Base-by-base conservation (phyloP, 2,888 invertebrate species). In the Polyommatus iphigenia region DNA sequence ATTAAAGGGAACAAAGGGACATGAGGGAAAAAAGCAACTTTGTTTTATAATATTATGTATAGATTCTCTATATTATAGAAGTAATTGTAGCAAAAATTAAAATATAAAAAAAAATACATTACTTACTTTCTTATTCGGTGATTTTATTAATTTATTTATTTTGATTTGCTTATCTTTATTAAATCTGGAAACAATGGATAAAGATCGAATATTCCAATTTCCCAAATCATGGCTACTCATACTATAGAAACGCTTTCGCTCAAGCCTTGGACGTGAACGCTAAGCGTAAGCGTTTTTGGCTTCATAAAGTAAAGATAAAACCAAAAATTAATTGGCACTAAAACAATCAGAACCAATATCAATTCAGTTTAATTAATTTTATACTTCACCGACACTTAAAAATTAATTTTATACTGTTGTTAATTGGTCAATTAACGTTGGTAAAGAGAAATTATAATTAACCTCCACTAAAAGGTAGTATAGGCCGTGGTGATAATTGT, bases 361-460 rank as follows among this genome's bases (percentile, higher is more conserved):
- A 15, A 67, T 67, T 32, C 15, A 67, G 67, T 67, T 67, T 18
- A 29, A 67, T 67, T 67, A 29, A 67, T 67, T 67, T 32, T 67
- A 67, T 67, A 67, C 67, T 32, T 67, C 67, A 67, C 67, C 18
- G 67, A 67, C 67, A 67, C 67, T 67, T 67, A 67, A 67, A 67
- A 67, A 67, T 18, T 67, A 67, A 67, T 67, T 67, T 67, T 67
- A 32, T 67, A 32, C 29, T 67, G 67, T 67, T 67, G 67, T 67
- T 67, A 67, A 67, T 67, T 67, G 67, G 29, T 29, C 67, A 67
- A 67, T 67, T 32, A 67, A 29, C 18, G 67, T 18, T 18, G 15
- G 4, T 18, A 62, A 67, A 32, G 29, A 67, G 67, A 32, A 67
- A 67, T 67, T 29, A 67, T 29, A 67, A 29, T 67, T 13, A 67